These are phyloP conservation scores for Neostethus bicornis DNA, from an alignment of 2,797 vertebrate genomes.

Conservation along the genomic window DNA sequence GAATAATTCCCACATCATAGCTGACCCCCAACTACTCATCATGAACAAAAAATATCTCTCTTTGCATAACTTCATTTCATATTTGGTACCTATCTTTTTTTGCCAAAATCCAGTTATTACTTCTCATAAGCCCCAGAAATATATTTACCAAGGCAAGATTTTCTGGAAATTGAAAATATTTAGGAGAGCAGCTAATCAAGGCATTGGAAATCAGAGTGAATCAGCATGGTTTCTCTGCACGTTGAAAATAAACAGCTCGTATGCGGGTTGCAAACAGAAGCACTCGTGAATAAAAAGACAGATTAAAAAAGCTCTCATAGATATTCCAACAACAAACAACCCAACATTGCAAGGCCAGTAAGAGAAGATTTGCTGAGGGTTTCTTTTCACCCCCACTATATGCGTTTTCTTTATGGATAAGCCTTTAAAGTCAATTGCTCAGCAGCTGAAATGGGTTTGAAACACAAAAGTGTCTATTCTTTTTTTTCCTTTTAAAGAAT, in stretches of 20 bases:
- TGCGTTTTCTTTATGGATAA: slow-evolving; percentile 39
- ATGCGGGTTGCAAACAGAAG: slow-evolving; percentile 63
- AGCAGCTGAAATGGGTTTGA: slow-evolving; percentile 24
- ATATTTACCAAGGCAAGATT: slow-evolving; percentile 13
- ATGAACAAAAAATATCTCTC: slow-evolving; percentile 2
- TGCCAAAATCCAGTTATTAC: slow-evolving; percentile 26
- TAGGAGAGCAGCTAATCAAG: slow-evolving; percentile 34
- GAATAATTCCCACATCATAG: slow-evolving; percentile 23
- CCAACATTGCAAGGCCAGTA: slow-evolving; percentile 16
- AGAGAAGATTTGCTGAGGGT: slow-evolving; percentile 32
- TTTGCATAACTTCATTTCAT: slow-evolving; percentile 18
- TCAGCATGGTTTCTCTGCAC: slow-evolving; percentile 37
- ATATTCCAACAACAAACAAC: slow-evolving; percentile 26
- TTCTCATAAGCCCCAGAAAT: slow-evolving; percentile 21
- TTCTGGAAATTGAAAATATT: slow-evolving; percentile 34
- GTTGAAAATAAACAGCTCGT: slow-evolving; percentile 70
- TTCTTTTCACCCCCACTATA: slow-evolving; percentile 31
- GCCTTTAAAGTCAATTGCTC: slow-evolving; percentile 29
- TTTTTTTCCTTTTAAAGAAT: slow-evolving; percentile 12
- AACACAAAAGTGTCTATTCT: slow-evolving; percentile 11
- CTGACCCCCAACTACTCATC: slow-evolving; percentile 45
- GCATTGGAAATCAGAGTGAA: slow-evolving; percentile 35
- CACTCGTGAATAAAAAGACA: slow-evolving; percentile 47
- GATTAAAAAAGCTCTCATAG: slow-evolving; percentile 61
- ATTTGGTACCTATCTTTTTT: slow-evolving; percentile 32